A percentile compares a stretch with the other conserved stretches of the same genome.
phyloP scores from a whole-genome alignment of 1,140 invertebrate species.

The Bactericera cockerelli region DNA sequence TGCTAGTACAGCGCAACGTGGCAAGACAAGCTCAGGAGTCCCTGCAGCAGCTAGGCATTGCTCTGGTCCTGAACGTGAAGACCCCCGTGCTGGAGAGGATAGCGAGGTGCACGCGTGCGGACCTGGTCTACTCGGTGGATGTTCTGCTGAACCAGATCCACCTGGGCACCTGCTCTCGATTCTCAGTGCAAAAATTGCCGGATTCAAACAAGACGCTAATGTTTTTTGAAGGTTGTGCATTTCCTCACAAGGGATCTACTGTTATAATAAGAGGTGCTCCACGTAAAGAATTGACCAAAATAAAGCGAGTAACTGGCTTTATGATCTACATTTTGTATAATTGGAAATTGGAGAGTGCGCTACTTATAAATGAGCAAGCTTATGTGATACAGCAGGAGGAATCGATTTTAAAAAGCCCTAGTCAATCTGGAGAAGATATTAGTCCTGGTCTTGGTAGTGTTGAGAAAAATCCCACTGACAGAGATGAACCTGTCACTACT shows the following conservation, averaged over 20 bases:
- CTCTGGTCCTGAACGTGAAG: constrained; percentile 79
- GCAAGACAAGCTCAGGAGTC: constrained; percentile 77
- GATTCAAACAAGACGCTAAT: constrained; percentile 67
- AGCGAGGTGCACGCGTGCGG: constrained; percentile 65
- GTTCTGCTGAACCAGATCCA: constrained; percentile 64
- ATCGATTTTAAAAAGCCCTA: background rate
- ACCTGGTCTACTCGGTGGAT: constrained; percentile 80
- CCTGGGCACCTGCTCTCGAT: constrained; percentile 66
- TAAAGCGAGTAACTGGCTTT: constrained; percentile 67
- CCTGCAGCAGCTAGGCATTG: constrained; percentile 61
- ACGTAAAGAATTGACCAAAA: constrained; percentile 53
- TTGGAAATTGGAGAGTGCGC: constrained; percentile 78
- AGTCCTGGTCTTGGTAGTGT: background rate
- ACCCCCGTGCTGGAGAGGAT: constrained; percentile 66
- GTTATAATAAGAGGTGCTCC: constrained; percentile 70
- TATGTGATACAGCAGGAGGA: background rate
- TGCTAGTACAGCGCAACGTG: constrained; percentile 79
- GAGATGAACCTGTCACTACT: background rate
- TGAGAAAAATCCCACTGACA: background rate
- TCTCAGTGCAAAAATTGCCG: constrained; percentile 64
- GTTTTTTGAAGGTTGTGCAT: constrained; percentile 82
- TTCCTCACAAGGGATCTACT: constrained; percentile 71
- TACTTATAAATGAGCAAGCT: constrained; percentile 72
- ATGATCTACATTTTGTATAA: constrained; percentile 81
- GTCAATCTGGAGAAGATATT: background rate